Percentiles rank a stretch among this genome's conserved stretches.
These are phyloP conservation scores for Epizoanthus fatuus DNA, from an alignment of 92 coral and sea anemone genomes.

Conservation along the genomic window DNA sequence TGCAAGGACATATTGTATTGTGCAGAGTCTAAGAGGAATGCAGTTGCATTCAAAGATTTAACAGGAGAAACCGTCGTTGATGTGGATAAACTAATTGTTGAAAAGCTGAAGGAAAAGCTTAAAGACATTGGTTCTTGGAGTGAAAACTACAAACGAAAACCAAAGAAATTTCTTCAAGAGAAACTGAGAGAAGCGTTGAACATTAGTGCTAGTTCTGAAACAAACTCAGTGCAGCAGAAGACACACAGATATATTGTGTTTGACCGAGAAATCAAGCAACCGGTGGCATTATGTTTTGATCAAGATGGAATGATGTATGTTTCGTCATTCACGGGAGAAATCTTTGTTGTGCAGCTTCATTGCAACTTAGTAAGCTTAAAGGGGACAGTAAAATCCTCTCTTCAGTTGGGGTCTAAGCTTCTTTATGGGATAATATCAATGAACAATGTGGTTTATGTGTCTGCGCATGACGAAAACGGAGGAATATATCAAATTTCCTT, in stretches of 20 bases:
- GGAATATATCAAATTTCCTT: conserved; percentile 57
- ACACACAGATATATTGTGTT: conserved; percentile 8
- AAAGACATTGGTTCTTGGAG: conserved; percentile 31
- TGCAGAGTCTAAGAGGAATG: conserved; percentile 63
- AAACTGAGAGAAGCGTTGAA: conserved; percentile 53
- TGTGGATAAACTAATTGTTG: conserved; percentile 57
- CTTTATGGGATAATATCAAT: conserved; percentile 57
- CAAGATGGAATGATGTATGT: conserved; percentile 46
- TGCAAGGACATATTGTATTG: conserved; percentile 62
- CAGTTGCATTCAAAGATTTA: conserved; percentile 71
- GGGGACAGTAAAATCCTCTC: conserved; percentile 53
- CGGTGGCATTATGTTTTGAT: conserved; percentile 62
- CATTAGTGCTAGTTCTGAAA: background rate
- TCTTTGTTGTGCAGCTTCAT: conserved; percentile 53
- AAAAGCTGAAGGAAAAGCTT: conserved; percentile 56
- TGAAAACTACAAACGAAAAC: conserved; percentile 27
- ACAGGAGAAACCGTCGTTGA: conserved; percentile 72
- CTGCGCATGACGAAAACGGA: conserved; percentile 74
- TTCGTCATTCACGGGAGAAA: conserved; percentile 50
- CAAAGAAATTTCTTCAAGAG: conserved; percentile 55
- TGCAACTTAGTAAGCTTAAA: conserved; percentile 52
- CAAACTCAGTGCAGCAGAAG: conserved; percentile 2
- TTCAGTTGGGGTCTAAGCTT: conserved; percentile 55
- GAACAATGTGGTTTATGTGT: conserved; percentile 64
- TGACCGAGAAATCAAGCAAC: conserved; percentile 57